A percentile compares a stretch with the other conserved stretches of the same genome.
Evolutionary conservation across 2,113 vertebrate genomes (phyloP).

Genomic region (Apistogramma diplotaenia): DNA sequence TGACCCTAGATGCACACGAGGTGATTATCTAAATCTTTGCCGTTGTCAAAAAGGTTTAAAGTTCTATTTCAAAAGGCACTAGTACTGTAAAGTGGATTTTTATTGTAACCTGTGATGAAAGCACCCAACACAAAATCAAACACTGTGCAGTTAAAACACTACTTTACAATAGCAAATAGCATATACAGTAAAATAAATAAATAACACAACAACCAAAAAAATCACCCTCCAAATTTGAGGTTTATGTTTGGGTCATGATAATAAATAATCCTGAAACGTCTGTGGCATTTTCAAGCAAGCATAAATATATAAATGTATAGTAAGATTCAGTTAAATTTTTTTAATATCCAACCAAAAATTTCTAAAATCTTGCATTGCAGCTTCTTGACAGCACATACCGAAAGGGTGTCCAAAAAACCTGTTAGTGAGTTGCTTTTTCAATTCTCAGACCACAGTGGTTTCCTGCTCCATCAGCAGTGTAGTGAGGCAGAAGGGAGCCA

Average conservation of each 20-base stretch:
- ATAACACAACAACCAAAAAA: too few species aligned
- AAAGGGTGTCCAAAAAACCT: slow-evolving; percentile 19
- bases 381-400: neutral
- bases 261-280: neutral
- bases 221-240: neutral
- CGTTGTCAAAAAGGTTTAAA: neutral
- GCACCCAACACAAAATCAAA: neutral
- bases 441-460: slow-evolving; percentile 48
- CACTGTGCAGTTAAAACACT: neutral
- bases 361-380: neutral
- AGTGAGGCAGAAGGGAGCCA: slow-evolving; percentile 20
- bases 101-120: too few species aligned
- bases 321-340: neutral
- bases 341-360: neutral
- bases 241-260: neutral
- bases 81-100: too few species aligned
- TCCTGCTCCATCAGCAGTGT: slow-evolving; percentile 53
- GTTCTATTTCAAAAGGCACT: neutral
- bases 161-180: neutral
- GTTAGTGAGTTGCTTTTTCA: slow-evolving; percentile 34
- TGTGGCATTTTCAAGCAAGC: neutral
- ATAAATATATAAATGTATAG: neutral
- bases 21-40: neutral
- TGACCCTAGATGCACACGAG: slow-evolving; percentile 77
- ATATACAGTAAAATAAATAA: neutral